Conservation (phyloP, 2,113 vertebrate genomes). For the Benitochromis conjunctus region DNA sequence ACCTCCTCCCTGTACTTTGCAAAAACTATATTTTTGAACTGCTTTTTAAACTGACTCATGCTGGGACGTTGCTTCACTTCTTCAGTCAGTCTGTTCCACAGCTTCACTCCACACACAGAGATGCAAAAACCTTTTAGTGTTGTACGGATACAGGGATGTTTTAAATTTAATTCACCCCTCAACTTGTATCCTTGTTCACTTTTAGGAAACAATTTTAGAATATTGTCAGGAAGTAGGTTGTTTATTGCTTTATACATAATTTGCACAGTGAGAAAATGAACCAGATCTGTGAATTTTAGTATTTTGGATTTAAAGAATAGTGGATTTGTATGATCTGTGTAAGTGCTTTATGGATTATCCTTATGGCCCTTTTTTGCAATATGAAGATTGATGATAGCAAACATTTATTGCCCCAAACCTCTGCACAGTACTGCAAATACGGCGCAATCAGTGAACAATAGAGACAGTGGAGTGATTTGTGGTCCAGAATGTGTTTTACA, state of each 20-base stretch:
- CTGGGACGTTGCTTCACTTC: not conserved
- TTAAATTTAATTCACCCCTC: not conserved
- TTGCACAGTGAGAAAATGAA: not conserved
- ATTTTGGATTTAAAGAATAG: not conserved
- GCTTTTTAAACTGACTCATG: not conserved
- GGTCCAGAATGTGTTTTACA: not conserved
- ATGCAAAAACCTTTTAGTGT: not conserved
- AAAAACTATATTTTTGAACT: fast-evolving
- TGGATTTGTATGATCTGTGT: fast-evolving
- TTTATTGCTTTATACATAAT: not conserved
- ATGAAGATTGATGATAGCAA: not conserved
- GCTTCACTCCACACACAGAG: not conserved
- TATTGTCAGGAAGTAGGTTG: not conserved
- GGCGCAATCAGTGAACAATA: not conserved
- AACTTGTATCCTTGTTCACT: fast-evolving
- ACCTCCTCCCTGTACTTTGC: not conserved
- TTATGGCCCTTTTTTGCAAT: too few relatives aligned
- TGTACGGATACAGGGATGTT: not conserved
- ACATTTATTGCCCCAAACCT: not conserved
- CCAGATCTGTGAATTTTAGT: not conserved
- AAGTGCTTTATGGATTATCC: not conserved
- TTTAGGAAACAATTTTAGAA: not conserved
- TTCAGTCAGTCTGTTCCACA: not conserved
- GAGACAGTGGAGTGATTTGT: not conserved
- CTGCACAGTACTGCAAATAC: not conserved